These are phyloP conservation scores for Mycalesis mineus DNA, from an alignment of 2,888 invertebrate genomes.

Conservation along the genomic window DNA sequence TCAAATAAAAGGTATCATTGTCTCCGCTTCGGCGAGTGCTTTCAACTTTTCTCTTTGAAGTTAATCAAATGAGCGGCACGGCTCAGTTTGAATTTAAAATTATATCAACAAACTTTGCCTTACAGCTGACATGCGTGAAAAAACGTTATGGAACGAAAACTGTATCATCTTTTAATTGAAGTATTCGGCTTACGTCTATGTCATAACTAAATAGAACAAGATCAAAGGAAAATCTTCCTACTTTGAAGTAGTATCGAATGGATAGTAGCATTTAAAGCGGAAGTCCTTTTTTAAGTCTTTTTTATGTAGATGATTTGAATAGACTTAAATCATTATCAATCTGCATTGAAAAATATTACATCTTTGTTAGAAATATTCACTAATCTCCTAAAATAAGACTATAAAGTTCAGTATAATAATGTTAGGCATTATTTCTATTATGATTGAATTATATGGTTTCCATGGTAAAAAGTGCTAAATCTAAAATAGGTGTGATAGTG, in stretches of 20 bases:
- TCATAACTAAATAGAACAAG: constrained; percentile 58
- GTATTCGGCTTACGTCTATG: constrained; percentile 46
- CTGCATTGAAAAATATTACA: too few relatives aligned
- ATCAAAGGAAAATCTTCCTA: constrained; percentile 58
- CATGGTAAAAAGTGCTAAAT: too few relatives aligned
- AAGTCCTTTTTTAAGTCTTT: constrained; percentile 38
- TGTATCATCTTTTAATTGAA: constrained; percentile 55
- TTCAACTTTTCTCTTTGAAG: constrained; percentile 65
- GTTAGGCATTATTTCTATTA: too few relatives aligned
- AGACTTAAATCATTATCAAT: too few relatives aligned
- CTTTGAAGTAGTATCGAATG: constrained; percentile 58
- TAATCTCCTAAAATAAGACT: too few relatives aligned
- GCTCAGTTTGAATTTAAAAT: constrained; percentile 55
- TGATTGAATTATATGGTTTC: too few relatives aligned
- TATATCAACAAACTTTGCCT: constrained; percentile 53
- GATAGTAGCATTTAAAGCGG: constrained; percentile 39
- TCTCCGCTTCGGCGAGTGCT: constrained; percentile 59
- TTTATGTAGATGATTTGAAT: background rate
- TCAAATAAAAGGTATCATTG: constrained; percentile 67
- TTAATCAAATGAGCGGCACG: constrained; percentile 62
- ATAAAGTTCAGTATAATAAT: too few relatives aligned
- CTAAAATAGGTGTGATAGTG: too few relatives aligned
- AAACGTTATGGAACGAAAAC: constrained; percentile 48
- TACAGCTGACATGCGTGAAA: constrained; percentile 43
- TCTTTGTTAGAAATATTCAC: too few relatives aligned